These are phyloP conservation scores for Xiphophorus hellerii DNA, from an alignment of 2,113 vertebrate species.

Conservation along the genomic window DNA sequence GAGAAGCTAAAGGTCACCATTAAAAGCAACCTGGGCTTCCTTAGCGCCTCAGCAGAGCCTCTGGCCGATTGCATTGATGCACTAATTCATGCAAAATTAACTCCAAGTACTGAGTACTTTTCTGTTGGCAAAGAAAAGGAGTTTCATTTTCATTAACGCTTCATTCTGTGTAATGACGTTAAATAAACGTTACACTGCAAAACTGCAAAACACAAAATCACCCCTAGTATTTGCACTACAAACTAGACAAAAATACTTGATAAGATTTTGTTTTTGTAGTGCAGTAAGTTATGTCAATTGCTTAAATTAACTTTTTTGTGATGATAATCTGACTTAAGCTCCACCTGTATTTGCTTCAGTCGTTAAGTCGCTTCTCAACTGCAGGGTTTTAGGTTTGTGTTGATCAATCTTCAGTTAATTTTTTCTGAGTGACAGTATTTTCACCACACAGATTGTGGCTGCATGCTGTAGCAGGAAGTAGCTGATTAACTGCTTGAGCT, in stretches of 20 bases:
- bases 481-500: neutral
- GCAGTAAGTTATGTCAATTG: neutral
- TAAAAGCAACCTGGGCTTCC: too few relatives aligned
- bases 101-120: neutral
- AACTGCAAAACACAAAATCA: too few relatives aligned
- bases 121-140: neutral
- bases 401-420: constrained; percentile 3
- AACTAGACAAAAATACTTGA: too few relatives aligned
- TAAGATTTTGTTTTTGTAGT: too few relatives aligned
- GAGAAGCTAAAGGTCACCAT: too few relatives aligned
- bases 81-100: neutral
- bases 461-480: neutral
- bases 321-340: neutral
- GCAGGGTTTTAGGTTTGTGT: neutral
- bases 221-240: too few relatives aligned
- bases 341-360: constrained; percentile 17
- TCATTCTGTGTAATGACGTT: neutral
- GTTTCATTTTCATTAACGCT: neutral
- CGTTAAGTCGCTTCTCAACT: neutral
- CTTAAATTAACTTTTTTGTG: neutral
- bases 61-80: too few relatives aligned
- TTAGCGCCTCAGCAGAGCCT: too few relatives aligned
- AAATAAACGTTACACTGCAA: neutral
- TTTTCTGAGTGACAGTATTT: neutral
- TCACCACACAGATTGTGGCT: neutral